Evolutionary conservation across 2,113 vertebrate species (phyloP), one percentile per base, ranked within the genome.

Genomic region (Rhynchomys soricoides): DNA sequence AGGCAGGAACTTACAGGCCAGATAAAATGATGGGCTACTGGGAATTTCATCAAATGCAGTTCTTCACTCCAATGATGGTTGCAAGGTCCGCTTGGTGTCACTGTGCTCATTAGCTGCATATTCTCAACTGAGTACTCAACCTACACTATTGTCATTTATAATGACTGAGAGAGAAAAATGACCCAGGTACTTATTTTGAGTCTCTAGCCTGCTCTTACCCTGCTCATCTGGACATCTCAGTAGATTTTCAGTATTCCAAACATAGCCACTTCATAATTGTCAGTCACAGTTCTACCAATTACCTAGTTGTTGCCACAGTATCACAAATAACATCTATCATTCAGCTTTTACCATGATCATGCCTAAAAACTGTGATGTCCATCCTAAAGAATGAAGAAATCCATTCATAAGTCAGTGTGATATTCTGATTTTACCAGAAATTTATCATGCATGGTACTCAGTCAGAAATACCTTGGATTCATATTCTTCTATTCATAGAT

Each of bases 1-100:
- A 96, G 91, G 37, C 74, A 94, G 87, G 81, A 90, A 94, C 94
- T 93, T 92, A 93, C 40, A 86, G 89, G 55, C 55, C 52, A 91
- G 62, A 96, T 88, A 90, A 91, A 86, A 94, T 91, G 82, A 88
- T 71, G 26, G 2, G 12, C n/a, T 71, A 17, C 59, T 73, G 57
- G 21, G 4, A 79, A 93, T 79, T 95, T 82, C 62, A 93, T 85
- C 82, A 75, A 50, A 70, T 70, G 29, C 2, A 0, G 40, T 59
- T 75, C 52, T 29, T 95, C 71, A 77, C 40, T 92, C 92, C 66
- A 88, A 37, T 37, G 45, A 90, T 37, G 21, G 40, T 24, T 95
- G 31, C 68, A 85, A 90, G 86, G 81, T 92, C 74, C n/a, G 9
- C 34, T 74, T n/a, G 57, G 31, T 79, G 86, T 83, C 59, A 89